phyloP scores from a whole-genome alignment of 2,113 vertebrate genomes.

The Pavo muticus region DNA sequence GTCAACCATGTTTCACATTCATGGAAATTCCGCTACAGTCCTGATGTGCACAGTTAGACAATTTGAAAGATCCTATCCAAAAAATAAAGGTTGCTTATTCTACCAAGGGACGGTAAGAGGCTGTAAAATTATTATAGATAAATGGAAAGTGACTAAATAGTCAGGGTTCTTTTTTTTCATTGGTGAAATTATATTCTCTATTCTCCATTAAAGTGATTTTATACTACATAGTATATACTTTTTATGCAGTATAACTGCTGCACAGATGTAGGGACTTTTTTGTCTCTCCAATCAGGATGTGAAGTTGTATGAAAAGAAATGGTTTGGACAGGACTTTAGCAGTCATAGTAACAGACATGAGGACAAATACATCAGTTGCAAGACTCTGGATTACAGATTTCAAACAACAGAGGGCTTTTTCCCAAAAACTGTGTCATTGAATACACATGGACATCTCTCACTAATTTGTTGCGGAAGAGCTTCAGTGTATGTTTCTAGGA shows the following conservation, averaged over 20 bases:
- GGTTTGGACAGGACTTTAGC: background rate
- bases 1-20: background rate
- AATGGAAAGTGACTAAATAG: background rate
- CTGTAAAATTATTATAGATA: background rate
- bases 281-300: background rate
- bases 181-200: background rate
- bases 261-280: background rate
- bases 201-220: background rate
- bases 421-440: background rate
- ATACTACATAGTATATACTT: background rate
- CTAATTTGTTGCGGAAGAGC: constrained; percentile 61
- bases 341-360: background rate
- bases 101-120: background rate
- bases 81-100: background rate
- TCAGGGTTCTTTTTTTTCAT: background rate
- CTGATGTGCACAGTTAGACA: background rate
- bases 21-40: background rate
- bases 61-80: background rate
- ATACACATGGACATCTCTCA: constrained; percentile 32
- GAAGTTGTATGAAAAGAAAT: background rate
- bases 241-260: background rate
- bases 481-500: constrained; percentile 70
- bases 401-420: background rate
- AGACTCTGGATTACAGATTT: background rate
- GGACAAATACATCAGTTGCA: background rate